These are phyloP conservation scores for Aurelia coerulea DNA, from an alignment of 30 jellyfish, hydroid and myxozoan species.

Conservation along the genomic window DNA sequence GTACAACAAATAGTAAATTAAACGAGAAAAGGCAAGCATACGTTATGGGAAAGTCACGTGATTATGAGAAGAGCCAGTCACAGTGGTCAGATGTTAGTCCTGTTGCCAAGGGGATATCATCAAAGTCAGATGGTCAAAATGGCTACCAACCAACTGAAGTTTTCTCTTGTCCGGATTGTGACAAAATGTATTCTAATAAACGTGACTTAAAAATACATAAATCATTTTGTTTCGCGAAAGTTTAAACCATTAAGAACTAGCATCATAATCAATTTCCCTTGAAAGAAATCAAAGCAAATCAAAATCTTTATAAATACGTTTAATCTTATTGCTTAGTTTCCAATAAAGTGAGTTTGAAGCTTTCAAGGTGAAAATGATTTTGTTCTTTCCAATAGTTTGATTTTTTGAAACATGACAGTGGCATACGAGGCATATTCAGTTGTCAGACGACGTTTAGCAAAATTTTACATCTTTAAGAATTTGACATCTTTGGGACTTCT, in stretches of 20 bases:
- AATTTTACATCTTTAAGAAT: too few relatives aligned
- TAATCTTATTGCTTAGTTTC: too few relatives aligned
- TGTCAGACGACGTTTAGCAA: too few relatives aligned
- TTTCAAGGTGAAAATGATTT: too few relatives aligned
- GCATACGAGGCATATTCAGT: too few relatives aligned
- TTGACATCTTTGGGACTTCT: too few relatives aligned
- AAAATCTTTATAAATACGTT: too few relatives aligned
- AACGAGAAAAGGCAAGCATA: slow-evolving; percentile 71
- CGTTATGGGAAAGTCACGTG: slow-evolving; percentile 23
- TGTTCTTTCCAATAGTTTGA: too few relatives aligned
- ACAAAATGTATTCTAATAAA: slow-evolving; percentile 58
- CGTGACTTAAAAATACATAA: slow-evolving; percentile 83
- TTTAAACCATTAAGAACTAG: background rate
- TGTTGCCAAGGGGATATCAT: background rate
- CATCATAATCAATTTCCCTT: too few relatives aligned
- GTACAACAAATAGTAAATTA: slow-evolving; percentile 56
- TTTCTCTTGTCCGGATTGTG: slow-evolving; percentile 90
- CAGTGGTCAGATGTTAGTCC: slow-evolving; percentile 12
- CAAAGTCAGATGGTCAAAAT: background rate
- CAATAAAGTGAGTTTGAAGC: too few relatives aligned
- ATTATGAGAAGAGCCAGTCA: slow-evolving; percentile 12
- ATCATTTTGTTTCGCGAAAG: slow-evolving; percentile 80
- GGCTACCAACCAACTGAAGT: slow-evolving; percentile 18
- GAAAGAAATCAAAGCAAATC: too few relatives aligned
- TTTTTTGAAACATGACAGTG: too few relatives aligned